Evolutionary conservation across 53 echinoderm and acorn worm genomes (phyloP), one percentile per base, ranked within the genome.

Genomic region (Holothuria scabra): DNA sequence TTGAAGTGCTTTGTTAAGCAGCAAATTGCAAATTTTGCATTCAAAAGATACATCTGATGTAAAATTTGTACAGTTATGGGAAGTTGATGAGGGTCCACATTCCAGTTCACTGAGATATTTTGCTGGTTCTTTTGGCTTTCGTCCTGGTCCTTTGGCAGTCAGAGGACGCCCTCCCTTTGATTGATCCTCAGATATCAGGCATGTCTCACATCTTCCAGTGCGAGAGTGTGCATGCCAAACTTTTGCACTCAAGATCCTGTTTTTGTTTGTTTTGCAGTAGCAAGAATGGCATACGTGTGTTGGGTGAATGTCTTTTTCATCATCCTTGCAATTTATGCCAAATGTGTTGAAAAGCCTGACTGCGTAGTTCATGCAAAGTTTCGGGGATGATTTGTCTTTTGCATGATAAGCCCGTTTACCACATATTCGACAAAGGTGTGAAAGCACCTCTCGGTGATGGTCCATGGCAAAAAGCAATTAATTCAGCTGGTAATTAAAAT

Each of bases 101-200:
- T 41, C 41, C 6, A 41, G 41, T 41, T 41, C 41, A 41, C 10
- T 41, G 41, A 41, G 41, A 10, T 41, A 41, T 10, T 9, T 41
- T 10, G 9, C 41, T 9, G 66, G 22, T 29, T 66, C 66, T 3
- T 66, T 66, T 66, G 31, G 28, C 3, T 66, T 66, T 66, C 66
- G 66, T 26, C 66, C 66, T 23, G 28, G 66, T 29, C 28, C 28
- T 66, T 66, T 66, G 7, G 28, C 66, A 23, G 16, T 30, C 8
- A 29, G 22, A 28, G 66, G 66, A 66, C 66, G 66, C 28, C 66
- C 66, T 66, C 66, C 66, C 29, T 66, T 66, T 66, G 66, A 8
- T 66, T 66, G 66, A 0, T 29, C 23, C 31, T 28, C 10, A 11
- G 29, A 66, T 11, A 26, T 66, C 22, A 3, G 3, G 28, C 66